Evolutionary conservation across 2,113 vertebrate genomes (phyloP).

Genomic region (Cercocebus atys): DNA sequence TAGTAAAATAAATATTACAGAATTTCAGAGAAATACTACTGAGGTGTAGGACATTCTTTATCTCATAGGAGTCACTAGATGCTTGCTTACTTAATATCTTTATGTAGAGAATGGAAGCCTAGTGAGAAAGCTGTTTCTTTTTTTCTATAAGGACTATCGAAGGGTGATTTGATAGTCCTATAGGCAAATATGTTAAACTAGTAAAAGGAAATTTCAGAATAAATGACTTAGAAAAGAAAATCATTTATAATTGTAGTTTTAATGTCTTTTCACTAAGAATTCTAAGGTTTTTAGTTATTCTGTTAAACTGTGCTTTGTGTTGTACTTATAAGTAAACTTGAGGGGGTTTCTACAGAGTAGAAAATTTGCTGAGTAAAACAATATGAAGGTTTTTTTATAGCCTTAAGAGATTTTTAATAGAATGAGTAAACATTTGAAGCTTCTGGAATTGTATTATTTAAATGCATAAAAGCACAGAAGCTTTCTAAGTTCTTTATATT

Average conservation of each 20-base stretch:
- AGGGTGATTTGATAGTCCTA: background rate
- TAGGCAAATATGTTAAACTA: background rate
- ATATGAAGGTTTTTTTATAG: background rate
- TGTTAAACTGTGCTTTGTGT: background rate
- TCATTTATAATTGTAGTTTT: background rate
- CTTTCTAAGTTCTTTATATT: slow-evolving; percentile 9
- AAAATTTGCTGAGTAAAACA: slow-evolving; percentile 17
- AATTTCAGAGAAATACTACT: background rate
- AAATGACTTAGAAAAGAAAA: background rate
- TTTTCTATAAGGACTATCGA: background rate
- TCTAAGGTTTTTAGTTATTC: background rate
- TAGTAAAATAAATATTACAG: background rate
- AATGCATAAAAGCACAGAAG: background rate
- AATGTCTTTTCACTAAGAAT: slow-evolving; percentile 6
- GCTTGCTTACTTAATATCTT: background rate
- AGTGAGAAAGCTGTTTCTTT: background rate
- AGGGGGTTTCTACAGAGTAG: background rate
- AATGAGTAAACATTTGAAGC: slow-evolving; percentile 25
- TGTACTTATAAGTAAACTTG: background rate
- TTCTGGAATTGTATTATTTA: background rate
- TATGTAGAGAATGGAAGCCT: background rate
- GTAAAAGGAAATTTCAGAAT: slow-evolving; percentile 15
- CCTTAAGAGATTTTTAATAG: background rate
- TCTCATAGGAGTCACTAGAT: background rate
- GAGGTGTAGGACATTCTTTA: background rate